Base-by-base conservation (phyloP, 1,140 invertebrate species). In the Lordiphosa collinella region DNA sequence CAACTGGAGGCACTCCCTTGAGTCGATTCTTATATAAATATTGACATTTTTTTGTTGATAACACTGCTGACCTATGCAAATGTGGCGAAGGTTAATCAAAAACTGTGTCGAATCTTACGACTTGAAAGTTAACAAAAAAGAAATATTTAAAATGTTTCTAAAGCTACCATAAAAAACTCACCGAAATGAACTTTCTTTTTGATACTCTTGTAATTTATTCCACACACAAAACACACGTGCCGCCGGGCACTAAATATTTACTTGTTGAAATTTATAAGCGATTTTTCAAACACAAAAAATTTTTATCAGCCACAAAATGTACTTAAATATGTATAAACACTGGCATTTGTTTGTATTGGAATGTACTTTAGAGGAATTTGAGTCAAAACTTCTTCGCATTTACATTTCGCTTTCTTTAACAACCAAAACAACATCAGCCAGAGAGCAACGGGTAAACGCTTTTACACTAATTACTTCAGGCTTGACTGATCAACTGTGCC, bases 241-340 rank as follows among this genome's bases (percentile, higher is more conserved):
- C 12, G 8, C 29, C 10, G 13, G 25, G 43, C 13, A 38, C 46
- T 62, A 62, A 63, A 52, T 43, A 62, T 62, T 60, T 60, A 18
- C 46, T 43, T 14, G 7, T 25, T 7, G 4, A 25, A 25, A 6
- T 25, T 25, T 25, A 25, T 25, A 38, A 38, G 25, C 16, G 11
- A 32, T 40, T 18, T 25, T 41, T 7, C n/a, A n/a, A 31, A 16
- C 29, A 60, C 58, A 62, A 62, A 60, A 53, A 62, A 58, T 31
- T 62, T 53, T 63, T 63, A 62, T 63, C 58, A 62, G 47, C 36
- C 4, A 13, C 12, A 32, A 11, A 37, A 9, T 13, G 55, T 25
- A 7, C 6, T 25, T 25, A 7, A 25, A 25, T 25, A 7, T 25
- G 22, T 25, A 25, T 25, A 32, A 57, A 22, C 43, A 31, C 41